Conservation (phyloP, 1,140 invertebrate species). For the Papilio polytes region DNA sequence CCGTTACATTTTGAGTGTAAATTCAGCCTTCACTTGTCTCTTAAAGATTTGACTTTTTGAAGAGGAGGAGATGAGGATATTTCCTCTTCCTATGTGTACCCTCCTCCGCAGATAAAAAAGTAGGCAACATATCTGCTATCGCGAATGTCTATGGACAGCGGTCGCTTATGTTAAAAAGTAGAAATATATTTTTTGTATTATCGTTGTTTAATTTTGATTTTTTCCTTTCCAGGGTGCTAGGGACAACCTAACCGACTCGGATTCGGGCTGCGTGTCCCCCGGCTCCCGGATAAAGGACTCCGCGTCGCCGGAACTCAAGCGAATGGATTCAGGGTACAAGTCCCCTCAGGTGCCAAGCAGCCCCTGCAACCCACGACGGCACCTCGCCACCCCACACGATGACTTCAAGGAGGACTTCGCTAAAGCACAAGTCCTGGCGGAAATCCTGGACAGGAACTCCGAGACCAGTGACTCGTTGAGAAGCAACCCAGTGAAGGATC, state of each 20-base stretch:
- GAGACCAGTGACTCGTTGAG: slow-evolving; percentile 76
- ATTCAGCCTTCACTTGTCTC: too few relatives aligned
- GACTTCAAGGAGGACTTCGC: slow-evolving; percentile 79
- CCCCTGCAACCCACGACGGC: slow-evolving; percentile 71
- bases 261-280: slow-evolving; percentile 83
- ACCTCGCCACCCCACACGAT: slow-evolving; percentile 67
- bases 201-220: neutral
- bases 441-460: slow-evolving; percentile 72
- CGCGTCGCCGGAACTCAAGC: slow-evolving; percentile 81
- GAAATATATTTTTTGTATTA: too few relatives aligned
- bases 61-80: too few relatives aligned
- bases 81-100: too few relatives aligned
- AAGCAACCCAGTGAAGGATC: slow-evolving; percentile 77
- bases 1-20: too few relatives aligned
- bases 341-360: slow-evolving; percentile 78
- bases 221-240: slow-evolving; percentile 69
- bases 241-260: slow-evolving; percentile 82
- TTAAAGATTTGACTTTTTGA: too few relatives aligned
- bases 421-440: slow-evolving; percentile 74
- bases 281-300: slow-evolving; percentile 82
- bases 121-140: too few relatives aligned
- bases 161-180: too few relatives aligned
- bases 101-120: too few relatives aligned
- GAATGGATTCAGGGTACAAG: slow-evolving; percentile 83
- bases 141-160: too few relatives aligned